Base-by-base conservation (phyloP, 2,888 invertebrate genomes). In the Scelioninae gen. 2 region DNA sequence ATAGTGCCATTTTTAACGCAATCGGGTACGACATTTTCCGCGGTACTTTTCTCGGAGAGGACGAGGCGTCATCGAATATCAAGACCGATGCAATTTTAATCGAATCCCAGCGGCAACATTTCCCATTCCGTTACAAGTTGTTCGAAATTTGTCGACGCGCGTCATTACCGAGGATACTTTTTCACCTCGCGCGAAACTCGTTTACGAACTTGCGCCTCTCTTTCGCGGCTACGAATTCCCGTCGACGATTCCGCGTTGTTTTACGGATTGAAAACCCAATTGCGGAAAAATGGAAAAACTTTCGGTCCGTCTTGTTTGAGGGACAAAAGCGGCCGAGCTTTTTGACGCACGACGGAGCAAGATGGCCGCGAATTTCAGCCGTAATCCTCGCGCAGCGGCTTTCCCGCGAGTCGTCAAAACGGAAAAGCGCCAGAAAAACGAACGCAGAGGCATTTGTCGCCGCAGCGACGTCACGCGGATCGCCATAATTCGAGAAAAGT, bases 321-420 rank as follows among this genome's bases (percentile, higher is more conserved):
- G 28, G 18, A 7, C 18, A 15, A 50, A 57, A 19, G n/a, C 16
- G 57, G 19, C 25, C 22, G 50, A 50, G 37, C 50, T 52, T 64
- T 71, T 53, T 65, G 72, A 72, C 48, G 55, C 67, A 72, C 53
- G 72, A 53, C 46, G 31, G 11, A 55, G 50, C 25, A 53, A 67
- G 41, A 72, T 33, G 72, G 61, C 9, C 61, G 61, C 41, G 64
- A 60, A 39, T 58, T 71, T 35, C 28, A 33, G 19, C 16, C 22
- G 57, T 60, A 65, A 60, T 65, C 64, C 33, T 28, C 28, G 18
- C 28, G 18, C 33, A 37, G 39, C 43, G 67, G 52, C 46, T 60
- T 46, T 58, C 39, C 53, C 31, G 45, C 45, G 55, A 63, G 18
- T 18, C 16, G 52, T 52, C 58, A 52, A 37, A 41, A 45, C 19